These are phyloP conservation scores for Drosophila micromelanica DNA, from an alignment of 1,140 invertebrate genomes.

Conservation along the genomic window DNA sequence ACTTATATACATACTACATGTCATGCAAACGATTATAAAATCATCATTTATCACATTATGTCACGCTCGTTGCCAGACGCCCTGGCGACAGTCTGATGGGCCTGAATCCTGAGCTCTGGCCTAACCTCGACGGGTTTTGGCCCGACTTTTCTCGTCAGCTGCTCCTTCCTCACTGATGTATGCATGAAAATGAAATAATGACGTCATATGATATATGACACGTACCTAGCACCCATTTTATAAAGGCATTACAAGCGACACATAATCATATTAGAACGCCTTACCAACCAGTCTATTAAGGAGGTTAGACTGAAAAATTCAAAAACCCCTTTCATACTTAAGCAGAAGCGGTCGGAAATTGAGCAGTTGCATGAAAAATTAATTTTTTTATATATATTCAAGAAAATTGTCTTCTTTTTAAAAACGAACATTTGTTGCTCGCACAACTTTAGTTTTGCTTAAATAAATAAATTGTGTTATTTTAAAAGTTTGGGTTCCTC, in stretches of 20 bases:
- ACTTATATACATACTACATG: conserved; percentile 28
- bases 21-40: conserved; percentile 81
- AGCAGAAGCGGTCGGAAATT: too few species aligned
- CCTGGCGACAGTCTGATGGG: conserved; percentile 61
- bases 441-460: too few species aligned
- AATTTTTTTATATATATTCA: too few species aligned
- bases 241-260: conserved; percentile 16
- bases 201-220: conserved; percentile 57
- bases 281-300: conserved; percentile 1
- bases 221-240: conserved; percentile 36
- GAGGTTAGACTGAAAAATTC: too few species aligned
- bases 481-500: too few species aligned
- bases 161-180: conserved; percentile 2
- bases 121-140: conserved; percentile 32
- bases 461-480: too few species aligned
- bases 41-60: conserved; percentile 83
- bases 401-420: too few species aligned
- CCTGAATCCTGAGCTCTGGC: conserved; percentile 35
- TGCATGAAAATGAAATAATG: conserved; percentile 55
- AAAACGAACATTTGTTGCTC: too few species aligned
- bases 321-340: too few species aligned
- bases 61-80: conserved; percentile 39
- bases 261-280: conserved; percentile 30
- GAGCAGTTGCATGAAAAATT: too few species aligned
- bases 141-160: conserved; percentile 5